Base-by-base conservation (phyloP, 2,888 invertebrate species). In the Acanthosoma haemorrhoidale region DNA sequence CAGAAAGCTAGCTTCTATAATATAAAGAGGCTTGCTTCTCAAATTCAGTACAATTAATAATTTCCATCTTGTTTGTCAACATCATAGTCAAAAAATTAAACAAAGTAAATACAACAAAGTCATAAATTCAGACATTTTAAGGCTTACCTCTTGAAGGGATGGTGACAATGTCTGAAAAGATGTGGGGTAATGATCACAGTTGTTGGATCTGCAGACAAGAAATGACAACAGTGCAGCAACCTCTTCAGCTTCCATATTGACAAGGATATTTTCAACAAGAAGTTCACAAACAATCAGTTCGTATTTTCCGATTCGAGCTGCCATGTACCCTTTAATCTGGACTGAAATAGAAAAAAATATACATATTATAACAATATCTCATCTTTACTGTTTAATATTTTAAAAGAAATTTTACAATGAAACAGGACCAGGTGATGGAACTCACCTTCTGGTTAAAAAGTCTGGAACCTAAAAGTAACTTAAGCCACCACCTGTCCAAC, bases 271-370 rank as follows among this genome's bases (percentile, higher is more conserved):
- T 73, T 92, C 87, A 75, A 97, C 88, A 38, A 98, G 90, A 58
- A 99, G 82, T 79, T 99, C 98, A 0, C 98, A 97, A 72, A 98
- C 89, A 67, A 99, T 85, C 18, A 99, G 82, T 79, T 95, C 97
- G 77, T 92, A 91, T 75, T 87, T 89, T 51, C 91, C 89, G 85
- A 94, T 91, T 81, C 90, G 89, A 77, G 93, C 89, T 1, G 94
- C 94, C 1, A 94, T 92, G 71, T 89, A 84, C 1, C 95, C 95
- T 81, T 92, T 92, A 69, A 92, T 80, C 71, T 87, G 86, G 2
- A 92, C 90, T 85, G 80, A 43, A 71, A 73, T 21, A 57, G 38
- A 4, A 32, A 32, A 9, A 32, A 32, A 32, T 32, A 6, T 32
- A 32, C 9, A 32, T 6, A 6, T 32, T 32, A 32, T 6, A 32